phyloP scores from a whole-genome alignment of 2,113 vertebrate genomes.

The Penelope pileata region DNA sequence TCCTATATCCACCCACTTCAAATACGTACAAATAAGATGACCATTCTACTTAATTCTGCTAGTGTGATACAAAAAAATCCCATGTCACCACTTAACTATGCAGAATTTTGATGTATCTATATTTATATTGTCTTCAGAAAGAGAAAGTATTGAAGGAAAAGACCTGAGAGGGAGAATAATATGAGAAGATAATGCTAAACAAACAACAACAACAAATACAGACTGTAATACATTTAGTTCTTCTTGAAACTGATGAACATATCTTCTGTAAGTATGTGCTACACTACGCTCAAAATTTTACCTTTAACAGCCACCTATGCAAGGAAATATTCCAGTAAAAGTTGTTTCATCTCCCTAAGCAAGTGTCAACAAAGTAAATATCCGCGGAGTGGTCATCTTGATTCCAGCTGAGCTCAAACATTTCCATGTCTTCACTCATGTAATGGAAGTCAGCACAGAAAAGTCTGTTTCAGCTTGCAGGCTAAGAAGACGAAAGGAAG shows the following conservation, averaged over 20 bases:
- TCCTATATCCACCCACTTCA: neutral
- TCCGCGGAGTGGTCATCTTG: neutral
- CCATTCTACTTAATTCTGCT: neutral
- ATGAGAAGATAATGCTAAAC: neutral
- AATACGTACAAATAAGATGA: neutral
- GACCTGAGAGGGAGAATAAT: neutral
- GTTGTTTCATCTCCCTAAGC: neutral
- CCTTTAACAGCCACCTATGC: neutral
- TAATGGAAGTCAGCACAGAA: neutral
- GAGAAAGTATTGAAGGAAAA: neutral
- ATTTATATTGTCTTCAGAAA: neutral
- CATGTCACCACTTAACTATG: neutral
- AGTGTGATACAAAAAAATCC: neutral
- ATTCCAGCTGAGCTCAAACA: neutral
- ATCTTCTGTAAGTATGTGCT: neutral
- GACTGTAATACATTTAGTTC: neutral
- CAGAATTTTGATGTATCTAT: neutral
- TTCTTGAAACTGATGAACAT: neutral
- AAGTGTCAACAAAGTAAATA: neutral
- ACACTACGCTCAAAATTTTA: neutral
- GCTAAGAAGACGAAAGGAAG: rapidly evolving
- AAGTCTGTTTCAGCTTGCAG: neutral
- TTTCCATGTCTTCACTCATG: neutral
- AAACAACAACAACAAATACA: neutral
- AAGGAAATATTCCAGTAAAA: neutral